Percentiles rank a stretch among this genome's conserved stretches.
Evolutionary conservation across 2,888 invertebrate genomes (phyloP).

Genomic region (Epirrhoe tristata): DNA sequence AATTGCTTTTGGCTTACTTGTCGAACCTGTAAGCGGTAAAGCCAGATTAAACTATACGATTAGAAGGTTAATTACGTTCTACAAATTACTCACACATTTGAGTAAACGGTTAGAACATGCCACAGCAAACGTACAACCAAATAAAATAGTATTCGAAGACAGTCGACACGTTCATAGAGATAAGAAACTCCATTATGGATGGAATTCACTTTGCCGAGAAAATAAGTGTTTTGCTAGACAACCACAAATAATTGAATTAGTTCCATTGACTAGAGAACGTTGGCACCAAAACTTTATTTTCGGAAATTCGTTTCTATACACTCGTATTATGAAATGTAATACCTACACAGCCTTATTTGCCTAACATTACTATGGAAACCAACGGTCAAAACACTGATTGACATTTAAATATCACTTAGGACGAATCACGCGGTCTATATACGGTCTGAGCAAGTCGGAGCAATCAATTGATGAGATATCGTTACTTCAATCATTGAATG

Average conservation of each 20-base stretch:
- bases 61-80: slow-evolving; percentile 49
- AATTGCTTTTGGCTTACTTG: slow-evolving; percentile 36
- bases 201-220: too few relatives aligned
- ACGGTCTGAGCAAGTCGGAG: slow-evolving; percentile 7
- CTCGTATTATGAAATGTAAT: neutral
- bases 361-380: slow-evolving; percentile 33
- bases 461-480: slow-evolving; percentile 28
- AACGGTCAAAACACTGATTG: slow-evolving; percentile 29
- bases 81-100: slow-evolving; percentile 40
- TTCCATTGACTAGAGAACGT: too few relatives aligned
- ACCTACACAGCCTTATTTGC: slow-evolving; percentile 12
- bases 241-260: too few relatives aligned
- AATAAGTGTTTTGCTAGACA: too few relatives aligned
- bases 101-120: slow-evolving; percentile 48
- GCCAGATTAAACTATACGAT: slow-evolving; percentile 41
- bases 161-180: neutral
- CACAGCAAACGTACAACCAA: slow-evolving; percentile 8
- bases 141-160: neutral
- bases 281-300: neutral
- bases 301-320: slow-evolving; percentile 6
- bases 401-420: slow-evolving; percentile 36
- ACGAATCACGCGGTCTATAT: slow-evolving; percentile 29
- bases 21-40: slow-evolving; percentile 31
- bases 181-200: neutral
- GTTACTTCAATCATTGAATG: slow-evolving; percentile 1